Base-by-base conservation (phyloP, 2,888 invertebrate genomes). In the Eudemis profundana region DNA sequence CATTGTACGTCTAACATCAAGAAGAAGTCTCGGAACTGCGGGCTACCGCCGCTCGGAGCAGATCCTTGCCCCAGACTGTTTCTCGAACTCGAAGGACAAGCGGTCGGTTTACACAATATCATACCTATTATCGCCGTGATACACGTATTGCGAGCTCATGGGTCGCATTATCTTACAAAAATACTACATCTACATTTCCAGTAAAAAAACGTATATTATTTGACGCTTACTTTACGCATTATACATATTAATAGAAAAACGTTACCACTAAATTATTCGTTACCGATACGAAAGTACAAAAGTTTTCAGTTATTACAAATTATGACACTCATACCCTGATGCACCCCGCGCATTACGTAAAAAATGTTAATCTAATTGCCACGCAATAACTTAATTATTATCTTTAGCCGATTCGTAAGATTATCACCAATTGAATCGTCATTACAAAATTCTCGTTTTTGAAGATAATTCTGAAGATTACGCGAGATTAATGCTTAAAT, bases 321-420 rank as follows among this genome's bases (percentile, higher is more conserved):
- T 86, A 90, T 90, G 92, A 92, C 92, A 92, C 89, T 89, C 93
- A 87, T 92, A 93, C 93, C 93, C 93, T 93, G 93, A 89, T 91
- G 83, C 87, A 92, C 89, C 91, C 92, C 90, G 90, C 92, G 85
- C 89, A 80, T 86, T 87, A 85, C 83, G 84, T 87, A 80, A 82
- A 84, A 53, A 77, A 74, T 78, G 80, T 85, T 84, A 86, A 71
- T 82, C 83, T 89, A 87, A 88, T 89, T 89, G 87, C 89, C 88
- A 85, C 86, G 90, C 90, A 90, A 90, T 89, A 78, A 83, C 84
- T 86, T 87, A 86, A 78, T 86, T 85, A 87, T 87, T 88, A 89
- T 88, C 85, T 78, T 83, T 87, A 87, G 81, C 86, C 90, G 90
- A 91, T 91, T 91, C 89, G 90, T 89, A 85, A 85, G 81, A 82